Conservation (phyloP, 2,113 vertebrate genomes). For the Uria lomvia region DNA sequence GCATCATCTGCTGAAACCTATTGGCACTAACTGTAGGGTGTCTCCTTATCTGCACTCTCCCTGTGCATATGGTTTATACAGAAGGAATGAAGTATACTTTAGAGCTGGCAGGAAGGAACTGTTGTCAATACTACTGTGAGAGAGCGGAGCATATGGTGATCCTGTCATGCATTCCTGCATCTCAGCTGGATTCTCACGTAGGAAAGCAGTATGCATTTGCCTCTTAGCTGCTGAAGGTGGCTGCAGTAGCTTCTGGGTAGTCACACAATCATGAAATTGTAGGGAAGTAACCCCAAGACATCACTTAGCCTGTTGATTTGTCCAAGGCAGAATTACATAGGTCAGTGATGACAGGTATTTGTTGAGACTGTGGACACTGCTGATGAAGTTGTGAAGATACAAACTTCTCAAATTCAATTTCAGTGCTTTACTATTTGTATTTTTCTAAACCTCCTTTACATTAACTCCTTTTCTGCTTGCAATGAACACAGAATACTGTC, state of each 20-base stretch:
- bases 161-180: slow-evolving; percentile 15
- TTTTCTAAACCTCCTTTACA: neutral
- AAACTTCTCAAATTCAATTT: neutral
- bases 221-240: slow-evolving; percentile 38
- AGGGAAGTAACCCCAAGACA: neutral
- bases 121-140: slow-evolving; percentile 1
- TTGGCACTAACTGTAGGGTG: neutral
- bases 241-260: neutral
- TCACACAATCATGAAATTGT: neutral
- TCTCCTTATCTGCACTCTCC: neutral
- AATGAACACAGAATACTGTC: neutral
- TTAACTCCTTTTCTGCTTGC: neutral
- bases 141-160: slow-evolving; percentile 36
- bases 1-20: neutral
- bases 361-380: neutral
- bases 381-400: neutral
- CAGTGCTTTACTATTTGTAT: neutral
- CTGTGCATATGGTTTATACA: neutral
- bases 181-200: neutral
- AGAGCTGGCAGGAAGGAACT: slow-evolving; percentile 32
- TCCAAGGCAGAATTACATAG: neutral
- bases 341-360: neutral
- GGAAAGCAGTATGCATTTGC: neutral
- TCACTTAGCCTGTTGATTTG: neutral
- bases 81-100: neutral